Percentiles rank a stretch among this genome's conserved stretches.
Conservation (phyloP, 2,888 invertebrate species). For the Metopia argyrocephala region DNA sequence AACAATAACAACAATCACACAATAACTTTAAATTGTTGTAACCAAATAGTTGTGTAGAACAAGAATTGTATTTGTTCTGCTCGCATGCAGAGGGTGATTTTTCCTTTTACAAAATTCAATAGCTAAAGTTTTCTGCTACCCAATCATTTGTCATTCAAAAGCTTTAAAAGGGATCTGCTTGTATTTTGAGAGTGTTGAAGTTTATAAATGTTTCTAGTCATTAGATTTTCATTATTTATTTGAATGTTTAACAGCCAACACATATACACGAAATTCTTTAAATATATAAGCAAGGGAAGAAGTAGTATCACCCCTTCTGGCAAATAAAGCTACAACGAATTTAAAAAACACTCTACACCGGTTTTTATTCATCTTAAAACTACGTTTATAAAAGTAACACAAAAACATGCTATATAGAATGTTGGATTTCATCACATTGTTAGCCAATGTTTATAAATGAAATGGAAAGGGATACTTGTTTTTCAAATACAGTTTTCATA, state of each 20-base stretch:
- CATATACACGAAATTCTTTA: conserved; percentile 15
- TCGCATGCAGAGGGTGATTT: not conserved
- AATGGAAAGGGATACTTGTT: conserved; percentile 53
- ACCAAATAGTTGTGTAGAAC: conserved; percentile 42
- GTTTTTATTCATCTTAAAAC: no score
- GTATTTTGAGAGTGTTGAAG: conserved; percentile 67
- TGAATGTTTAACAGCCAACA: conserved; percentile 69
- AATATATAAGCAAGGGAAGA: no score
- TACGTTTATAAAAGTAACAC: no score
- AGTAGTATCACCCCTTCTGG: no score
- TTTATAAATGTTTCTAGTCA: conserved; percentile 75
- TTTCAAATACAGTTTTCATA: conserved; percentile 48
- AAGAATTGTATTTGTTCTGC: not conserved
- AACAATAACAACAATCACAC: conserved; percentile 20
- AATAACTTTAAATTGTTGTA: conserved; percentile 24
- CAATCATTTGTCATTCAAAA: conserved; percentile 73
- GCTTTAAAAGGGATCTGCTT: conserved; percentile 73
- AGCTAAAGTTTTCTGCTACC: not conserved
- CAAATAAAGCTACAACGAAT: no score
- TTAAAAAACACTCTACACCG: no score
- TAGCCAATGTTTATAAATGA: no score
- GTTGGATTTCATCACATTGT: no score
- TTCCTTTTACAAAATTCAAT: not conserved
- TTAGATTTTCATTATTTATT: conserved; percentile 77
- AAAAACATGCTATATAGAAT: no score